Evolutionary conservation across 2,888 invertebrate species (phyloP).

Genomic region (Gastrophysa polygoni): DNA sequence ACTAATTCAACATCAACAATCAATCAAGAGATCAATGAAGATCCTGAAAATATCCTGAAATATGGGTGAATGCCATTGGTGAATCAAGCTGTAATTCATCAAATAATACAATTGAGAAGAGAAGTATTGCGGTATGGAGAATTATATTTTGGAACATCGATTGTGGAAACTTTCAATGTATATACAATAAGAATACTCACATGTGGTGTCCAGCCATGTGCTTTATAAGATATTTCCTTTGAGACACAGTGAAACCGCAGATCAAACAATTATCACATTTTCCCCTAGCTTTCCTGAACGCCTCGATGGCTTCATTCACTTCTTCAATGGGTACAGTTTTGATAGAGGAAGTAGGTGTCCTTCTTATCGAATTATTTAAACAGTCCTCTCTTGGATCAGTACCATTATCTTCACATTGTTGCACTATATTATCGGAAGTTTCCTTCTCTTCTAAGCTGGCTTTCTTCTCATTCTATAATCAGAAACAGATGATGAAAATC

Average conservation of each 20-base stretch:
- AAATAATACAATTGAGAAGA: too few relatives aligned
- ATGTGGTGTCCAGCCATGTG: conserved; percentile 35
- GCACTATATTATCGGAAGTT: too few relatives aligned
- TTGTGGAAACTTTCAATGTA: too few relatives aligned
- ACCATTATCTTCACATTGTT: not conserved
- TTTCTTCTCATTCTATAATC: too few relatives aligned
- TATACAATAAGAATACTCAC: conserved; percentile 23
- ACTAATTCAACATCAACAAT: not conserved
- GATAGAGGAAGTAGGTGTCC: conserved; percentile 3
- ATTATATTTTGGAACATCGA: too few relatives aligned
- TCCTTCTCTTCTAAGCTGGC: too few relatives aligned
- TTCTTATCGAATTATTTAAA: not conserved
- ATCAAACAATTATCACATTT: conserved; percentile 31
- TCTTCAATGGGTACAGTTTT: conserved; percentile 14
- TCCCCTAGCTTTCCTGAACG: conserved; percentile 24
- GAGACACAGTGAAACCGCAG: conserved; percentile 34
- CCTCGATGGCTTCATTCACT: conserved; percentile 28
- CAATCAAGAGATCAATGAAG: not conserved
- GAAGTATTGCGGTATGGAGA: too few relatives aligned
- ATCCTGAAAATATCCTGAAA: too few relatives aligned
- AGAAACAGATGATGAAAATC: not conserved
- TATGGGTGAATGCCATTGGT: too few relatives aligned
- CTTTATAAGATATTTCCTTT: conserved; percentile 29
- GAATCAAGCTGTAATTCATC: too few relatives aligned
- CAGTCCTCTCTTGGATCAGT: not conserved